phyloP scores from a whole-genome alignment of 2,113 vertebrate species.

The Pan paniscus region DNA sequence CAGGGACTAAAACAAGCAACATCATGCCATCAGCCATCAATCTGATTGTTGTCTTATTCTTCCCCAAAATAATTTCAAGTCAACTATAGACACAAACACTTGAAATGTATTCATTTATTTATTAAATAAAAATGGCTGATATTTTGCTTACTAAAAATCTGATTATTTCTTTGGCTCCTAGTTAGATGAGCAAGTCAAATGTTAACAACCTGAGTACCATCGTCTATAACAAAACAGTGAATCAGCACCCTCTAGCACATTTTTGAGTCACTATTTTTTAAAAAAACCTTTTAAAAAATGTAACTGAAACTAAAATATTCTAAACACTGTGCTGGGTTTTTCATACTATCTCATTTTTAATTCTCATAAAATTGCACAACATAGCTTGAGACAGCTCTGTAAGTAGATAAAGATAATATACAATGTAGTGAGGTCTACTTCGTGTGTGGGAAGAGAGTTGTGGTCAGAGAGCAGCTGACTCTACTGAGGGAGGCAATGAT shows the following conservation, averaged over 20 bases:
- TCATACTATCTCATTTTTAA: neutral
- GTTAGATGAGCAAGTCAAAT: neutral
- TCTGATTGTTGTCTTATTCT: neutral
- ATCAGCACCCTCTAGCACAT: slow-evolving; percentile 15
- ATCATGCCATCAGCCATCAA: neutral
- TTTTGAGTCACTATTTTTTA: neutral
- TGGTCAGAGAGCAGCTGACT: neutral
- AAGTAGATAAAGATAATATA: neutral
- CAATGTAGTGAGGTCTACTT: neutral
- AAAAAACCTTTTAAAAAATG: neutral
- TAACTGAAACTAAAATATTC: slow-evolving; percentile 11
- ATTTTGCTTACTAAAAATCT: neutral
- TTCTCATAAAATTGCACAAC: neutral
- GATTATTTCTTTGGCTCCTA: neutral
- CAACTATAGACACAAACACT: neutral
- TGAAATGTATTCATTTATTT: neutral
- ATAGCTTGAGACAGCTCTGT: neutral
- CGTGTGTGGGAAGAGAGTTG: neutral
- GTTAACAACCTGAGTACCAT: too few relatives aligned
- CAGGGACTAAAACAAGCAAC: neutral
- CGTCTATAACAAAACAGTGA: neutral
- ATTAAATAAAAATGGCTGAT: neutral
- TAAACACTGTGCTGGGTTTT: neutral
- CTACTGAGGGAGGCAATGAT: neutral
- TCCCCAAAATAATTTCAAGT: neutral